phyloP scores from a whole-genome alignment of 2,888 invertebrate species.

The Xestobium rufovillosum region DNA sequence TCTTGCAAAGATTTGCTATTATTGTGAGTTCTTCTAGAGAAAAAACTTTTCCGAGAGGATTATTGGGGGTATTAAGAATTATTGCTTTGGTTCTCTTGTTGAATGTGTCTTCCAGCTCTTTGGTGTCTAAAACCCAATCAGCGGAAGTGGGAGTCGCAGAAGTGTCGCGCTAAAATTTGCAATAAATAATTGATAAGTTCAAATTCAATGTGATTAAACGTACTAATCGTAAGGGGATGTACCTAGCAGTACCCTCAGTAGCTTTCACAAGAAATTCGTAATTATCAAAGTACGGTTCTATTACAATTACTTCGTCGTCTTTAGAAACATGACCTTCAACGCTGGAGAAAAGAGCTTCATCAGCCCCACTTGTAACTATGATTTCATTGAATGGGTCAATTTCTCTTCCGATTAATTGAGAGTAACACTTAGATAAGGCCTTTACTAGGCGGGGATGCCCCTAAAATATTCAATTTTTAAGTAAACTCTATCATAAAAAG shows the following conservation, averaged over 20 bases:
- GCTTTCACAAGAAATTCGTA: conserved; percentile 90
- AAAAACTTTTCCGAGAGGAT: conserved; percentile 92
- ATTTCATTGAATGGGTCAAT: conserved; percentile 85
- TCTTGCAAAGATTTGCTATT: conserved; percentile 84
- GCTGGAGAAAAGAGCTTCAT: conserved; percentile 83
- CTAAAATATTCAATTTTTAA: too few species aligned
- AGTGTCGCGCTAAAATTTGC: conserved; percentile 32
- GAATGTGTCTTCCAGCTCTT: conserved; percentile 73
- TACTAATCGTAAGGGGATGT: conserved; percentile 79
- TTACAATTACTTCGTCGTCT: conserved; percentile 90
- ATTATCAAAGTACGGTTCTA: conserved; percentile 98
- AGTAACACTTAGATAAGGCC: conserved; percentile 77
- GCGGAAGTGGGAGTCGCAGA: conserved; percentile 56
- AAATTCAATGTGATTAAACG: too few species aligned
- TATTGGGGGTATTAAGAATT: conserved; percentile 96
- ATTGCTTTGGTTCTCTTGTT: conserved; percentile 87
- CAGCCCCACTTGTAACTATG: conserved; percentile 86
- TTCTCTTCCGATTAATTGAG: conserved; percentile 61
- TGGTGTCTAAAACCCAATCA: conserved; percentile 83
- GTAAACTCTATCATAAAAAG: too few species aligned
- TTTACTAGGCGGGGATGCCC: conserved; percentile 87
- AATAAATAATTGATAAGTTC: conserved; percentile 8
- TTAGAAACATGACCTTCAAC: conserved; percentile 77
- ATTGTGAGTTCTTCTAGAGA: conserved; percentile 58
- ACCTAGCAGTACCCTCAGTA: conserved; percentile 80